A percentile compares a stretch with the other conserved stretches of the same genome.
phyloP scores from a whole-genome alignment of 1,140 invertebrate genomes.

The Saccostrea cuccullata region DNA sequence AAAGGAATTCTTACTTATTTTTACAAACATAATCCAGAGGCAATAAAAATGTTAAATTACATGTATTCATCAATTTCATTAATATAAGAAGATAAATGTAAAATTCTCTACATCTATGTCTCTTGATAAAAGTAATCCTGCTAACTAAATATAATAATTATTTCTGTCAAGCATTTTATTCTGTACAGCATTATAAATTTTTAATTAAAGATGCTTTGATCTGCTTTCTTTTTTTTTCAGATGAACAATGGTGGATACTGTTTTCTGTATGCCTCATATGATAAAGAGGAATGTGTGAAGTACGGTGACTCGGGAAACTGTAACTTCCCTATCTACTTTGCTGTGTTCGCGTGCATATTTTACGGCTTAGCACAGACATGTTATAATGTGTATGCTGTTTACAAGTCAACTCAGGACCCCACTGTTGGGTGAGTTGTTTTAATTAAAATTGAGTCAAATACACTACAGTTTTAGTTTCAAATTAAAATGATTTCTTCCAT shows the following conservation, averaged over 20 bases:
- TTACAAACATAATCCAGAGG: too few relatives aligned
- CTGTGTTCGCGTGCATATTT: slow-evolving; percentile 69
- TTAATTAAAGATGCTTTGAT: too few relatives aligned
- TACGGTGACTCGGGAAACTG: slow-evolving; percentile 50
- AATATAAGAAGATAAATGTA: too few relatives aligned
- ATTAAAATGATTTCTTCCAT: too few relatives aligned
- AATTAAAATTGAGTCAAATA: not conserved
- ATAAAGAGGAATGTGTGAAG: slow-evolving; percentile 3
- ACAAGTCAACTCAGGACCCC: slow-evolving; percentile 60
- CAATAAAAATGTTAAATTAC: too few relatives aligned
- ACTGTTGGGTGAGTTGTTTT: slow-evolving; percentile 64
- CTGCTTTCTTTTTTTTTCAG: not conserved
- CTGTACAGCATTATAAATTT: too few relatives aligned
- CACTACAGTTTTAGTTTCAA: too few relatives aligned
- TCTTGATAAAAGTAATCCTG: too few relatives aligned
- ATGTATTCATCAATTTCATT: too few relatives aligned
- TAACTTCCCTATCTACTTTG: slow-evolving; percentile 65
- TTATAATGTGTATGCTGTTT: slow-evolving; percentile 65
- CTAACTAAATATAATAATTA: too few relatives aligned
- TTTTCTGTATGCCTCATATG: slow-evolving; percentile 42
- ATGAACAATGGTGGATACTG: slow-evolving; percentile 43
- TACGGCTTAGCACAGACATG: slow-evolving; percentile 62
- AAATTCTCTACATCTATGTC: too few relatives aligned
- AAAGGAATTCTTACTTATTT: too few relatives aligned
- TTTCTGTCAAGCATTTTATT: not conserved